Evolutionary conservation across 2,113 vertebrate genomes (phyloP).

Genomic region (Anarhynchus alexandrinus): DNA sequence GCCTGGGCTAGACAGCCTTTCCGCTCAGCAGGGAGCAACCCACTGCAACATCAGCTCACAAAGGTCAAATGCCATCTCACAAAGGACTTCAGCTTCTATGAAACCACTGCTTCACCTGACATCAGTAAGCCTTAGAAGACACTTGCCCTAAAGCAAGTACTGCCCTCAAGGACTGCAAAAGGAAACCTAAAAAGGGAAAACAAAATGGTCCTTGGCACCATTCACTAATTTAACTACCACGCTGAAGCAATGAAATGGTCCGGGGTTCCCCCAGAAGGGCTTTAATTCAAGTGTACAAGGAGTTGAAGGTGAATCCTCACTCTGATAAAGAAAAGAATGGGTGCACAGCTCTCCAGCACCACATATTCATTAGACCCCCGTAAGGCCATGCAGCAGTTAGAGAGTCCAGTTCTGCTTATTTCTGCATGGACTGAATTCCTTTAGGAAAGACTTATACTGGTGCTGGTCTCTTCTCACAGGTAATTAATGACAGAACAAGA

Average conservation of each 20-base stretch:
- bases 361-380: accelerated
- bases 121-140: neutral
- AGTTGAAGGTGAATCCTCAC: neutral
- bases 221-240: neutral
- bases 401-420: neutral
- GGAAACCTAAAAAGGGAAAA: neutral
- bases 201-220: neutral
- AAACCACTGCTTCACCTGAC: neutral
- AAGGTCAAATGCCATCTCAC: neutral
- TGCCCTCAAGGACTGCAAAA: neutral
- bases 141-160: neutral
- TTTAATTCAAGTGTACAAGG: neutral
- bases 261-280: neutral
- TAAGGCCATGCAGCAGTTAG: neutral
- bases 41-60: neutral
- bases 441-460: neutral
- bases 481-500: no score
- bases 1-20: neutral
- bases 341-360: neutral
- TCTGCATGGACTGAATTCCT: neutral
- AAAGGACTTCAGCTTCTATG: neutral
- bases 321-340: neutral
- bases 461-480: no score
- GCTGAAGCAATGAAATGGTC: neutral
- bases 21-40: neutral